Evolutionary conservation across 2,888 invertebrate species (phyloP), one percentile per base, ranked within the genome.

Genomic region (Eilema caniola): DNA sequence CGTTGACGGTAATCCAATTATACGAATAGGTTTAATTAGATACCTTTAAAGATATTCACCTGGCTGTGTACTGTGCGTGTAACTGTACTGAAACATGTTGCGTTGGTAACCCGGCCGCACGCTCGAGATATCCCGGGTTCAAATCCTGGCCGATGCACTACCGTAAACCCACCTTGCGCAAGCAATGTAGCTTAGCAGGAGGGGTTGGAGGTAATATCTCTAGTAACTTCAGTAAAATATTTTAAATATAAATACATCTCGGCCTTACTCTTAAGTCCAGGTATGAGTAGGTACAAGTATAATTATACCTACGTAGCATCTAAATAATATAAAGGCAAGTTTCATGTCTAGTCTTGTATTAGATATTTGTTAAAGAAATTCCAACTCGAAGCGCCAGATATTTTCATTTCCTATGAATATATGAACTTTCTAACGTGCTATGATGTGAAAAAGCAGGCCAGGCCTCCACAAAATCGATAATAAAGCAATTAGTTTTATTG

Each of bases 401-500:
- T 14, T 25, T 41, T 41, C 10, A 25, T 41, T 20, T 25, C 16
- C 10, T 41, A 16, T 3, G 16, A 28, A 56, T 23, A 23, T 24
- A 16, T 57, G 11, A 20, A 69, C 69, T 69, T 69, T 69, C 69
- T 69, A 63, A 69, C 12, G 37, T 31, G 23, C 41, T 16, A 64
- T n/a, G 33, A 57, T 31, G 33, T 57, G 16, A 53, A 62, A 47
- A 47, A 56, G 23, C 33, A 31, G 53, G 33, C 31, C 53, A 31
- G 12, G 24, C 33, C n/a, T 16, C 25, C 67, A 37, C 24, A 53
- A 56, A 53, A 25, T 60, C 31, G 31, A 47, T 47, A 41, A 64
- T 24, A 69, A n/a, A 60, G 20, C 24, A 59, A 63, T 53, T 67
- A 25, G 10, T 31, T 67, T 23, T 14, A 56, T 65, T 67, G 33